Percentiles rank a stretch among this genome's conserved stretches.
Evolutionary conservation across 2,797 vertebrate genomes (phyloP).

Genomic region (Sebastes trivittatus): DNA sequence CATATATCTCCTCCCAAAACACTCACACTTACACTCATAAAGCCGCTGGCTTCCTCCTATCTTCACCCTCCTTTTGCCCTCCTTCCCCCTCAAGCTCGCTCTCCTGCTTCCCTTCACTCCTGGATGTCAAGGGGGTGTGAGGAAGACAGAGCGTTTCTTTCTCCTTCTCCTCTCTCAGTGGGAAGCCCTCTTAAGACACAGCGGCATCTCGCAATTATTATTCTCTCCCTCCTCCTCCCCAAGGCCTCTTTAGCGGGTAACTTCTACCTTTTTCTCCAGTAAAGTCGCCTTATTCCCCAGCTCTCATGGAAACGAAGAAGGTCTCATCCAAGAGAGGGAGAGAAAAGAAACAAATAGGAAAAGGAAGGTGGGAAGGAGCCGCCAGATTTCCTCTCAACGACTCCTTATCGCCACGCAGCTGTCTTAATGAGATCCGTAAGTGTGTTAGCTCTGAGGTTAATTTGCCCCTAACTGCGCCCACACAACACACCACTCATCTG

Average conservation of each 20-base stretch:
- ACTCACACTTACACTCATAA: slow-evolving; percentile 25
- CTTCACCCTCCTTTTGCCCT: slow-evolving; percentile 27
- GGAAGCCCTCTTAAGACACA: slow-evolving; percentile 65
- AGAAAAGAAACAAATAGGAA: slow-evolving; percentile 14
- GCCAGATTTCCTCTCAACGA: slow-evolving; percentile 34
- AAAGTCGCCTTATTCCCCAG: slow-evolving; percentile 59
- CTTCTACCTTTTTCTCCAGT: slow-evolving; percentile 52
- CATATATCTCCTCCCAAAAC: slow-evolving; percentile 49
- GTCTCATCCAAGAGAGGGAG: not conserved
- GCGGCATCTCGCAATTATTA: slow-evolving; percentile 66
- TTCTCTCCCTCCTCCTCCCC: slow-evolving; percentile 62
- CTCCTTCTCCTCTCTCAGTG: slow-evolving; percentile 54
- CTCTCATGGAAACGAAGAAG: slow-evolving; percentile 19
- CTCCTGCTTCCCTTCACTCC: slow-evolving; percentile 40
- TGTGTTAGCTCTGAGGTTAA: slow-evolving; percentile 66
- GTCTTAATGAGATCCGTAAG: slow-evolving; percentile 72
- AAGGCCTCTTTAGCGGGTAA: slow-evolving; percentile 69
- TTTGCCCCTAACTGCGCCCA: slow-evolving; percentile 63
- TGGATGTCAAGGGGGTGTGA: slow-evolving; percentile 66
- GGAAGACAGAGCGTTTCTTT: slow-evolving; percentile 39
- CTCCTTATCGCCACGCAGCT: slow-evolving; percentile 39
- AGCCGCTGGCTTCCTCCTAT: slow-evolving; percentile 35
- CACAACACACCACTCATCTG: slow-evolving; percentile 36
- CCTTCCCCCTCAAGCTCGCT: slow-evolving; percentile 22
- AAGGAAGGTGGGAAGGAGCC: slow-evolving; percentile 17